A percentile compares a stretch with the other conserved stretches of the same genome.
Evolutionary conservation across 64 coral and sea anemone species (phyloP).

Genomic region (Stylophora pistillata): DNA sequence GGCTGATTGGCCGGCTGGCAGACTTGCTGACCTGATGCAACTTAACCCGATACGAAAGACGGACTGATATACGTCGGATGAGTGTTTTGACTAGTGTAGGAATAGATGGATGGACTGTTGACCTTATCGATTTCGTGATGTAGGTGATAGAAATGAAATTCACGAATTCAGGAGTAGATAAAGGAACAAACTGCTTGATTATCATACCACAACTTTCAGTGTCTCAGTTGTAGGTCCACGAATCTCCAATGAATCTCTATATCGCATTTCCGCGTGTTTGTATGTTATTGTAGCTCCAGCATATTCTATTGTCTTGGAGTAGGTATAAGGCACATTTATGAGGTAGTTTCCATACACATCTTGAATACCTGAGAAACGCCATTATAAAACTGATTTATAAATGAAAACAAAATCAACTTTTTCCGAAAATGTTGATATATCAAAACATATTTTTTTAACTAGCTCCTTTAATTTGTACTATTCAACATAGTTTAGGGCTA

Average conservation of each 20-base stretch:
- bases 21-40: too few species aligned
- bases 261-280: not conserved
- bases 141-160: too few species aligned
- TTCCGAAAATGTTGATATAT: not conserved
- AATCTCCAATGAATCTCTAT: slow-evolving; percentile 26
- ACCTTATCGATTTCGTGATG: too few species aligned
- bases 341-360: slow-evolving; percentile 28
- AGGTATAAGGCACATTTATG: slow-evolving; percentile 22
- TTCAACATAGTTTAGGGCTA: too few species aligned
- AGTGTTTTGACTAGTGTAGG: too few species aligned
- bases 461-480: not conserved
- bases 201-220: slow-evolving; percentile 27
- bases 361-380: slow-evolving; percentile 22
- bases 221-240: slow-evolving; percentile 40
- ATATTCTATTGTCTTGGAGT: slow-evolving; percentile 10
- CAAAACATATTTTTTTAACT: not conserved
- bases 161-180: too few species aligned
- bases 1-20: too few species aligned
- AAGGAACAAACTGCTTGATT: not conserved
- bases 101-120: too few species aligned
- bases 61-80: too few species aligned
- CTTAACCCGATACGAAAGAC: too few species aligned
- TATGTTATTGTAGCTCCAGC: slow-evolving; percentile 40
- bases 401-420: not conserved
- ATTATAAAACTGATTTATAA: not conserved